Evolutionary conservation across 2,888 invertebrate genomes (phyloP).

Genomic region (Drosophila rubida): DNA sequence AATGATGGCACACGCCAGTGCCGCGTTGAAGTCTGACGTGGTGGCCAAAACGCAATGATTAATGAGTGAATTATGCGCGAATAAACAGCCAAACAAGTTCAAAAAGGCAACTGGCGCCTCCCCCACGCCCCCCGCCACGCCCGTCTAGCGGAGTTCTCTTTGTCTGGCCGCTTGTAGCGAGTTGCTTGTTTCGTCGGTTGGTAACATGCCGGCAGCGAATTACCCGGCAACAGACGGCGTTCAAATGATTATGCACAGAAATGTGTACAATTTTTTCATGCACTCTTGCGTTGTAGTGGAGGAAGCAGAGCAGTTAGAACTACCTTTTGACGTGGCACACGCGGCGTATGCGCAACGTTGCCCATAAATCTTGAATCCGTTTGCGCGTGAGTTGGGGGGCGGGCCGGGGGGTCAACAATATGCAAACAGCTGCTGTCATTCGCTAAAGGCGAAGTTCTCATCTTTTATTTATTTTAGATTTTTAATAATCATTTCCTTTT

Average conservation of each 20-base stretch:
- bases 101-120: slow-evolving; percentile 51
- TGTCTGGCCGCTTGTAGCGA: slow-evolving; percentile 67
- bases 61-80: slow-evolving; percentile 82
- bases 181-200: slow-evolving; percentile 31
- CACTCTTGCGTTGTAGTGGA: slow-evolving; percentile 33
- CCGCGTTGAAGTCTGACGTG: slow-evolving; percentile 50
- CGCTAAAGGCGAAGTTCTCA: slow-evolving; percentile 70
- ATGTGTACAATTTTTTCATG: slow-evolving; percentile 65
- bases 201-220: slow-evolving; percentile 80
- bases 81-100: slow-evolving; percentile 77
- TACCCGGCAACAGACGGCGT: slow-evolving; percentile 71
- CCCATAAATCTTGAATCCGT: slow-evolving; percentile 69
- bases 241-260: slow-evolving; percentile 79
- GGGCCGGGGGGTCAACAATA: slow-evolving; percentile 40
- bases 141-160: slow-evolving; percentile 62
- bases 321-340: slow-evolving; percentile 60
- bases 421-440: slow-evolving; percentile 78
- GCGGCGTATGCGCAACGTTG: slow-evolving; percentile 72
- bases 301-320: too few relatives aligned
- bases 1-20: slow-evolving; percentile 53
- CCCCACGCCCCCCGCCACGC: not conserved
- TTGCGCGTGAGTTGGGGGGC: not conserved
- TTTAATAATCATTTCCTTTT: slow-evolving; percentile 74
- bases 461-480: slow-evolving; percentile 78
- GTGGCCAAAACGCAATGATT: slow-evolving; percentile 78